Percentiles rank a stretch among this genome's conserved stretches.
phyloP scores from a whole-genome alignment of 2,888 invertebrate genomes.

The Limnephilus auricula region DNA sequence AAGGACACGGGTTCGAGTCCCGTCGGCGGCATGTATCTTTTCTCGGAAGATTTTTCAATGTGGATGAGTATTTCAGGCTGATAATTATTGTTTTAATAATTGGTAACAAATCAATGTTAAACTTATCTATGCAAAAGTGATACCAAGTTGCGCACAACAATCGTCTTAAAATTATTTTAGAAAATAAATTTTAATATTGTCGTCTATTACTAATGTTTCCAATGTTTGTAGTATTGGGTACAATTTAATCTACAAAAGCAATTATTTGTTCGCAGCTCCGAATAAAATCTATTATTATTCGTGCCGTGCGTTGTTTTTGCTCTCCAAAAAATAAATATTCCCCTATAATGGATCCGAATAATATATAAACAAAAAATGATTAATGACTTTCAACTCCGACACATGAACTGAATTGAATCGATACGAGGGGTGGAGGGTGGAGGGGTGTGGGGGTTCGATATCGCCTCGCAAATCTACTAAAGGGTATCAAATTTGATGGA shows the following conservation, averaged over 20 bases:
- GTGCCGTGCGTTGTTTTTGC: neutral
- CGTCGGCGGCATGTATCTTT: too few species aligned
- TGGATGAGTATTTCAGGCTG: too few species aligned
- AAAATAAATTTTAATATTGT: too few species aligned
- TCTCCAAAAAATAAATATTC: conserved; percentile 18
- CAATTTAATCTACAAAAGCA: neutral
- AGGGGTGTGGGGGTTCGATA: neutral
- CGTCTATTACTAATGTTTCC: too few species aligned
- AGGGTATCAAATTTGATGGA: conserved; percentile 14
- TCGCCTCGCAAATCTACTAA: neutral
- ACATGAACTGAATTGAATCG: conserved; percentile 29
- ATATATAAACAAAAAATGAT: conserved; percentile 41
- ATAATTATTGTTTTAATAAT: too few species aligned
- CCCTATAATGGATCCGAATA: conserved; percentile 34
- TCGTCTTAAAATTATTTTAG: too few species aligned
- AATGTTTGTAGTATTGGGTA: neutral
- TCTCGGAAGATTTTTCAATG: too few species aligned
- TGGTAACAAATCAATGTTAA: too few species aligned
- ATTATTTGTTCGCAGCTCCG: neutral
- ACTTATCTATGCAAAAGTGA: too few species aligned
- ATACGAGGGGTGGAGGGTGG: neutral
- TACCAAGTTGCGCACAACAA: too few species aligned
- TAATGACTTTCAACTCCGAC: conserved; percentile 25
- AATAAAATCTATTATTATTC: conserved; percentile 9
- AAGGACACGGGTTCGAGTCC: too few species aligned